Conservation (phyloP, 2,797 vertebrate species). For the Echiichthys vipera region DNA sequence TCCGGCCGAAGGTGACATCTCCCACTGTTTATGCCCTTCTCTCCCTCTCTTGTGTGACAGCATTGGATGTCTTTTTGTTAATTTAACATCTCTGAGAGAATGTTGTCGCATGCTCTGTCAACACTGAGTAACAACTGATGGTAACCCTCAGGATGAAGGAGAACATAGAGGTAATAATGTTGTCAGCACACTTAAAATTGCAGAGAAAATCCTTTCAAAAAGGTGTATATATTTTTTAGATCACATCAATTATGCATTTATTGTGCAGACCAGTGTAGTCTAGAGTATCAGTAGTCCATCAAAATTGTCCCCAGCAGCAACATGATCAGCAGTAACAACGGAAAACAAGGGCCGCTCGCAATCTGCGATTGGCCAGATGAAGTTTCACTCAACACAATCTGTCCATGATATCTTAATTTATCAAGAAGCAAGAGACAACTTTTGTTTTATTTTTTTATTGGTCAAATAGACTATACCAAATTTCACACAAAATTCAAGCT, state of each 20-base stretch:
- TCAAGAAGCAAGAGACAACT: too few relatives aligned
- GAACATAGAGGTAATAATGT: not conserved
- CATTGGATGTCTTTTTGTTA: constrained; percentile 36
- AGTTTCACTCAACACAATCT: too few relatives aligned
- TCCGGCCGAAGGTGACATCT: constrained; percentile 44
- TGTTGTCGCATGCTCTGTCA: constrained; percentile 25
- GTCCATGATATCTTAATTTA: too few relatives aligned
- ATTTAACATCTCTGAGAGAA: constrained; percentile 42
- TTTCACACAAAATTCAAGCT: too few relatives aligned
- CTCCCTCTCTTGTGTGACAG: constrained; percentile 22
- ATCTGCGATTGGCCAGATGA: too few relatives aligned
- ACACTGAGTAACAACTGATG: constrained; percentile 27
- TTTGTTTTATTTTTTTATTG: too few relatives aligned
- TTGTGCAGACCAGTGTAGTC: too few relatives aligned
- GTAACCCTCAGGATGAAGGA: constrained; percentile 13
- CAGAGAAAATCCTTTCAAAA: not conserved
- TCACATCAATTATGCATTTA: not conserved
- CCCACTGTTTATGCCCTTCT: constrained; percentile 15
- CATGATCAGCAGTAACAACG: too few relatives aligned
- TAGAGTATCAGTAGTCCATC: too few relatives aligned
- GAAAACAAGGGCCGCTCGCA: too few relatives aligned
- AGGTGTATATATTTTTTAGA: not conserved
- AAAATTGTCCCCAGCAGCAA: too few relatives aligned
- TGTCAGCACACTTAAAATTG: not conserved
- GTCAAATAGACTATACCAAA: too few relatives aligned